Base-by-base conservation (phyloP, 2,797 vertebrate species). In the Cossypha niveicapilla region DNA sequence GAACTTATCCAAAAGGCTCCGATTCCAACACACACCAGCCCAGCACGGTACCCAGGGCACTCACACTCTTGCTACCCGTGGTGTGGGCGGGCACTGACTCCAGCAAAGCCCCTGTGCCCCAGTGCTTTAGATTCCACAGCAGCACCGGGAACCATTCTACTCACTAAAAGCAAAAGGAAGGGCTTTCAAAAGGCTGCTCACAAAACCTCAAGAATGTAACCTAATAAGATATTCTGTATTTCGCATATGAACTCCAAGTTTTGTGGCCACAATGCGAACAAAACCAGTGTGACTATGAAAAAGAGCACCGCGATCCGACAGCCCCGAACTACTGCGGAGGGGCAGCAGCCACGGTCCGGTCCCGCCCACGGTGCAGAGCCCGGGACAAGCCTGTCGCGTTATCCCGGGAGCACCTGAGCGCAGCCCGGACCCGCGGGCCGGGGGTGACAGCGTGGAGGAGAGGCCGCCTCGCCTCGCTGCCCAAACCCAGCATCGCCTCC, bases 281-380 rank as follows among this genome's bases (percentile, higher is more conserved):
- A 42, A 57, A 23, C 2, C 47, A 23, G 7, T 0, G 2, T 6
- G n/a, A 11, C 24, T 8, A 24, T 0, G 27, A 27, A 45, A 37
- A 25, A 0, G n/a, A 50, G 16, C 18, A 21, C 28, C 21, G 7
- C 3, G 42, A 30, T 2, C 61, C 22, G 9, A 25, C 60, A 4
- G 1, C 16, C 9, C 37, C 2, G 65, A 28, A 16, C n/a, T 3
- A 1, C 58, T 5, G 25, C 3, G 18, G 32, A 34, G 51, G 4
- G 3, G 5, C 8, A 47, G 68, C 61, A 6, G 78, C 42, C 9
- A 0, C 61, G 9, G 27, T 0, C 15, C 62, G 3, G 24, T 0
- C 1, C 56, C 25, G 37, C 0, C 2, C 57, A 0, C 0, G 48
- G 14, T 2, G 53, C 22, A 23, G n/a, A 3, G 24, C 30, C 0